Base-by-base conservation (phyloP, 2,113 vertebrate genomes). In the Erpornis zantholeuca region DNA sequence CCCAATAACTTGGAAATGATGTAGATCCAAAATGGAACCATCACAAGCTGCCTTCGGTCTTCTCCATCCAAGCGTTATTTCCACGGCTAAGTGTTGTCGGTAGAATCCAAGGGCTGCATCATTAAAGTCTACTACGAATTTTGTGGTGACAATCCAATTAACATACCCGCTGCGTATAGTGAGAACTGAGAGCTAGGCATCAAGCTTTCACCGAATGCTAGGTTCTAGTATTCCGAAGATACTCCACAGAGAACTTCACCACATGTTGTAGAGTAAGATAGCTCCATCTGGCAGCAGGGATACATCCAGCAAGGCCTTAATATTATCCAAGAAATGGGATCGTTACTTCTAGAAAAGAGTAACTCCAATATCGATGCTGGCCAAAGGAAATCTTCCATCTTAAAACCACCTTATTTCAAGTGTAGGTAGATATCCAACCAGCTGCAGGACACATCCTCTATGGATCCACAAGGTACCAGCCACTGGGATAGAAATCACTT, bases 241-340 rank as follows among this genome's bases (percentile, higher is more conserved):
- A 98, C 98, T 98, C 98, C 98, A 98, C 20, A 97, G 85, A 96
- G 95, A 95, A 97, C 63, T 96, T 97, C 95, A 95, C 97, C 88
- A 96, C 94, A 97, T 80, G 96, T 87, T 93, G 97, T 85, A 98
- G 94, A 93, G 91, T 96, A 97, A 97, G 96, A 97, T 97, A 98
- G 91, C 98, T 98, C 98, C 98, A 98, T 88, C 95, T 93, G 96
- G 93, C 94, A 97, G 94, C 93, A 97, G 86, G 95, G 96, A 98
- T 98, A 99, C 98, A 99, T 99, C 99, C 99, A 97, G 96, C 95
- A 97, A 97, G 97, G 97, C 97, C 98, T 98, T 96, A 98, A 98
- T 98, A 97, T 96, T 97, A 99, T 99, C 98, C 98, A 97, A 97
- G 96, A 96, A 94, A 96, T 95, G 96, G 85, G 89, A 97, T 90